Percentiles rank a stretch among this genome's conserved stretches.
Conservation (phyloP, 2,888 invertebrate genomes). For the Caenorhabditis angaria region DNA sequence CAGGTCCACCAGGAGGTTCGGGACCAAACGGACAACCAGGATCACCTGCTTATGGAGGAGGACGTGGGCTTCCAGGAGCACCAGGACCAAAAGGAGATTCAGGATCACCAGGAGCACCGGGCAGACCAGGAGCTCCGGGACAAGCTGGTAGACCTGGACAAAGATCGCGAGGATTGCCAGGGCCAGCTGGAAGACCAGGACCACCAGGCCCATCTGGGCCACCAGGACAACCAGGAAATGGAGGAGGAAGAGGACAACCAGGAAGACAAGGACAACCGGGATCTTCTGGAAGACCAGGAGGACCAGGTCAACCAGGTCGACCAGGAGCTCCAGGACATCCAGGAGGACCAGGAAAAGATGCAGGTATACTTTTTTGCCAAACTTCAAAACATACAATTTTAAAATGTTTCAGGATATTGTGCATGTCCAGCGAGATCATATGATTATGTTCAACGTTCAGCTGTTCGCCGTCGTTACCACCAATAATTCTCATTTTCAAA, state of each 20-base stretch:
- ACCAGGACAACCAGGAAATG: constrained; percentile 40
- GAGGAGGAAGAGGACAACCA: constrained; percentile 23
- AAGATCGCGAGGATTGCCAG: constrained; percentile 35
- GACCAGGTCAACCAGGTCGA: constrained; percentile 21
- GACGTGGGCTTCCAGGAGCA: constrained; percentile 37
- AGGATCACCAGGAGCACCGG: constrained; percentile 45
- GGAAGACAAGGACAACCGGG: constrained; percentile 27
- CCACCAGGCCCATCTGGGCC: constrained; percentile 52
- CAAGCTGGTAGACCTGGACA: constrained; percentile 23
- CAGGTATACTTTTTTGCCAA: not conserved
- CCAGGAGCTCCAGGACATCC: constrained; percentile 38
- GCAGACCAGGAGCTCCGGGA: constrained; percentile 33
- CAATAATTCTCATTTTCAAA: not conserved
- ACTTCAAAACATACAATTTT: too few species aligned
- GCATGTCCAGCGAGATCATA: not conserved
- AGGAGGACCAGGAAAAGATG: constrained; percentile 23
- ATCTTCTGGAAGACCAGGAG: constrained; percentile 31
- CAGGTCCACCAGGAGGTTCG: constrained; percentile 27
- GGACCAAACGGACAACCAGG: constrained; percentile 44
- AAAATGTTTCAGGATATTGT: constrained; percentile 1
- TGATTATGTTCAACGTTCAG: not conserved
- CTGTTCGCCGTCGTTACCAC: not conserved
- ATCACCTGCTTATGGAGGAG: constrained; percentile 38
- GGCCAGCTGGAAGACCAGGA: constrained; percentile 49
- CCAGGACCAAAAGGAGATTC: constrained; percentile 31